Percentiles rank a stretch among this genome's conserved stretches.
Evolutionary conservation across 1,140 invertebrate genomes (phyloP).

Genomic region (Hyposmocoma kahamanoa): DNA sequence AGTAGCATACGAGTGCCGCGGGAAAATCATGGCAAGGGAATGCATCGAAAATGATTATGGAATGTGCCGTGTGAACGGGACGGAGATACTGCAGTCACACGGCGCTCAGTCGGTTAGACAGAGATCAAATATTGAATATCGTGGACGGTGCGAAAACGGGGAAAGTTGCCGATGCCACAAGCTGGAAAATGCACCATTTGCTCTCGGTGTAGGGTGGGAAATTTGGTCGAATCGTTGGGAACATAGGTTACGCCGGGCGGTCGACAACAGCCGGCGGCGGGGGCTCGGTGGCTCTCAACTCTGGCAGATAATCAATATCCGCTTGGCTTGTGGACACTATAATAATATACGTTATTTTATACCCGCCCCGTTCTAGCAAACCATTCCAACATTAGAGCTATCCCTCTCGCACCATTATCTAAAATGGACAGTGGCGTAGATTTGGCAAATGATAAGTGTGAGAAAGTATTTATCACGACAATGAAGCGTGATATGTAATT

Average conservation of each 20-base stretch:
- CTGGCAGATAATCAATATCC: slow-evolving; percentile 76
- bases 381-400: slow-evolving; percentile 13
- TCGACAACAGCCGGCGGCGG: slow-evolving; percentile 25
- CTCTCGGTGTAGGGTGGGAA: slow-evolving; percentile 33
- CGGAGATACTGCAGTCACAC: slow-evolving; percentile 59
- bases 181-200: slow-evolving; percentile 39
- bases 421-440: slow-evolving; percentile 73
- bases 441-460: slow-evolving; percentile 73
- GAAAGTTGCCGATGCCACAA: slow-evolving; percentile 21
- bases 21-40: slow-evolving; percentile 71
- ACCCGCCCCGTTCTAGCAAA: slow-evolving; percentile 42
- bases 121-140: slow-evolving; percentile 72
- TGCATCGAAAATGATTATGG: slow-evolving; percentile 72
- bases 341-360: slow-evolving; percentile 72
- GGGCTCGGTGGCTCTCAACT: slow-evolving; percentile 66
- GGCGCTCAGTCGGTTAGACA: slow-evolving; percentile 64
- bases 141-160: slow-evolving; percentile 31
- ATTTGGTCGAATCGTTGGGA: slow-evolving; percentile 14
- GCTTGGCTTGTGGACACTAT: slow-evolving; percentile 74
- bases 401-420: slow-evolving; percentile 66
- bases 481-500: slow-evolving; percentile 71
- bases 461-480: slow-evolving; percentile 73
- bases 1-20: slow-evolving; percentile 51
- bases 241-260: slow-evolving; percentile 35
- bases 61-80: slow-evolving; percentile 61